These are phyloP conservation scores for Eupithecia exiguata DNA, from an alignment of 2,888 invertebrate species.

Conservation along the genomic window DNA sequence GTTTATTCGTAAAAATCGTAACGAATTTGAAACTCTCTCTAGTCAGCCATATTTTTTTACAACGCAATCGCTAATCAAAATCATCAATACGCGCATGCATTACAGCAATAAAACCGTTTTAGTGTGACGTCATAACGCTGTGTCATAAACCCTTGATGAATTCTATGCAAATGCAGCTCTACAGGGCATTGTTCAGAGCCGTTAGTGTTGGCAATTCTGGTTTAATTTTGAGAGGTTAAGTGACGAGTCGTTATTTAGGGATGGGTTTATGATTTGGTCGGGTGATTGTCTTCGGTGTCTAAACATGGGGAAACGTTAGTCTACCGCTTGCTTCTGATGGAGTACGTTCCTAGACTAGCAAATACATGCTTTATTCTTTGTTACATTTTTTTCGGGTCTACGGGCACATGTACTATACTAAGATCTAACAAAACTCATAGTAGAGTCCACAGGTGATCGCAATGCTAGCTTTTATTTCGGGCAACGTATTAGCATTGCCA, in stretches of 20 bases:
- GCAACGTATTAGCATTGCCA: too few species aligned
- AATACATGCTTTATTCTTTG: too few species aligned
- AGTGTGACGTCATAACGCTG: slow-evolving; percentile 52
- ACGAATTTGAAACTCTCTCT: too few species aligned
- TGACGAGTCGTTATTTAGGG: slow-evolving; percentile 40
- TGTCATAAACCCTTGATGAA: slow-evolving; percentile 51
- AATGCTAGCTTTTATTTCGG: too few species aligned
- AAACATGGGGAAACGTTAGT: neutral
- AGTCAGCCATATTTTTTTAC: neutral
- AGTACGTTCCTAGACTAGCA: too few species aligned
- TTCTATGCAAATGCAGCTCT: slow-evolving; percentile 62
- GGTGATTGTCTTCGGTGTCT: neutral
- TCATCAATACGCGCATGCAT: neutral
- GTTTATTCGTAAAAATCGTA: too few species aligned
- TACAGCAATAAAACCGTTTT: slow-evolving; percentile 49
- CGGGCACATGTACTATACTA: too few species aligned
- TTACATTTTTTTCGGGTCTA: too few species aligned
- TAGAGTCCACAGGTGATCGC: too few species aligned
- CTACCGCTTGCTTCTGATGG: neutral
- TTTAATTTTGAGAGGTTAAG: slow-evolving; percentile 36
- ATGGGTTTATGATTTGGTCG: slow-evolving; percentile 31
- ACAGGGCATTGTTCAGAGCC: slow-evolving; percentile 49
- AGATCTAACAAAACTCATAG: too few species aligned
- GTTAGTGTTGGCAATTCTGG: slow-evolving; percentile 40
- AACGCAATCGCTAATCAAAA: slow-evolving; percentile 5